phyloP scores from a whole-genome alignment of 2,113 vertebrate genomes.

The Sterna hirundo region DNA sequence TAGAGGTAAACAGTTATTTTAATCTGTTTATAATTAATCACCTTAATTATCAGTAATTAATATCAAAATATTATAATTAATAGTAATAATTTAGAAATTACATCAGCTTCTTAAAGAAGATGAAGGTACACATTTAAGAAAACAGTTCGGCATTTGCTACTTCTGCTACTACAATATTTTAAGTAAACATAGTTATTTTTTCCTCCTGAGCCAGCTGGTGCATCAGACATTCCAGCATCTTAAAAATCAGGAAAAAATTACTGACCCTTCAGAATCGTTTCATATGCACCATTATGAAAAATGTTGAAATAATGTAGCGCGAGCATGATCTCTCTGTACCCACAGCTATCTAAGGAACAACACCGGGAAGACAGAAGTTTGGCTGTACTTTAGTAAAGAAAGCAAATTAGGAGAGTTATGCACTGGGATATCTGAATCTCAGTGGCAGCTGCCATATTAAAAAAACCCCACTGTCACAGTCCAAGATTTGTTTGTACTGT shows the following conservation, averaged over 20 bases:
- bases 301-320: not conserved
- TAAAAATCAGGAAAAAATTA: not conserved
- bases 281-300: not conserved
- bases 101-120: not conserved
- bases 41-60: not conserved
- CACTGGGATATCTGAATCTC: not conserved
- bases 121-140: not conserved
- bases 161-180: not conserved
- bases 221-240: not conserved
- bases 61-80: not conserved
- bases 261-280: not conserved
- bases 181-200: not conserved
- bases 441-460: constrained; percentile 13
- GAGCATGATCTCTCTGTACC: not conserved
- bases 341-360: not conserved
- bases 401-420: constrained; percentile 34
- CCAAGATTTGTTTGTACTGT: not conserved
- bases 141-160: not conserved
- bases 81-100: not conserved
- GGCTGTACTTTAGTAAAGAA: constrained; percentile 33
- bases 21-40: not conserved
- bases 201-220: not conserved
- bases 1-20: not conserved
- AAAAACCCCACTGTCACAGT: not conserved
- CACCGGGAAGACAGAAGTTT: not conserved